Evolutionary conservation across 2,797 vertebrate species (phyloP).

Genomic region (Carduelis carduelis): DNA sequence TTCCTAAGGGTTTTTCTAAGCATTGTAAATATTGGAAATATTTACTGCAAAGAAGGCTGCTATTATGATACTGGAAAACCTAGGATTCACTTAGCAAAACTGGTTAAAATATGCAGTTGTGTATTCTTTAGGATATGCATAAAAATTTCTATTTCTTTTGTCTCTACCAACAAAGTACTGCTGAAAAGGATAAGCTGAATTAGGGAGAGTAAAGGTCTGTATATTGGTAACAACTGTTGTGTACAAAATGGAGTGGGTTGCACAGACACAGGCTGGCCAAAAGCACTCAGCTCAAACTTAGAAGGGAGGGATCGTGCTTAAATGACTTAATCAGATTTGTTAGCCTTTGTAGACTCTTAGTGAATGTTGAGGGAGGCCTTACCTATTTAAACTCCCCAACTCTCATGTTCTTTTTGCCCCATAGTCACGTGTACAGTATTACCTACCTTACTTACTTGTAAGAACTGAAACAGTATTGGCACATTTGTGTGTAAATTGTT

Average conservation of each 20-base stretch:
- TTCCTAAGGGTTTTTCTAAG: slow-evolving; percentile 2
- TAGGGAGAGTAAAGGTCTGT: not conserved
- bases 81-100: not conserved
- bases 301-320: not conserved
- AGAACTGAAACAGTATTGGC: not conserved
- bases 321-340: slow-evolving; percentile 34
- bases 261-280: not conserved
- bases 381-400: not conserved
- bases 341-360: not conserved
- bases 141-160: not conserved
- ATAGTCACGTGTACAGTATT: not conserved
- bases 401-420: not conserved
- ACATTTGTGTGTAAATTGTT: accelerated
- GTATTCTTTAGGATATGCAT: not conserved
- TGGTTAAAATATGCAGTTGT: not conserved
- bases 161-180: not conserved
- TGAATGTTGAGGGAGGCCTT: not conserved
- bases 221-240: not conserved
- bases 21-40: slow-evolving; percentile 13
- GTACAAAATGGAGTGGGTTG: not conserved
- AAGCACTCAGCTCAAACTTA: not conserved
- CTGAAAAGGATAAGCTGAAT: not conserved
- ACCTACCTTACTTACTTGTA: not conserved
- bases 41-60: not conserved
- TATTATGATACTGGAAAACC: not conserved